Conservation (phyloP, 2,888 invertebrate genomes). For the Cryptus armator region DNA sequence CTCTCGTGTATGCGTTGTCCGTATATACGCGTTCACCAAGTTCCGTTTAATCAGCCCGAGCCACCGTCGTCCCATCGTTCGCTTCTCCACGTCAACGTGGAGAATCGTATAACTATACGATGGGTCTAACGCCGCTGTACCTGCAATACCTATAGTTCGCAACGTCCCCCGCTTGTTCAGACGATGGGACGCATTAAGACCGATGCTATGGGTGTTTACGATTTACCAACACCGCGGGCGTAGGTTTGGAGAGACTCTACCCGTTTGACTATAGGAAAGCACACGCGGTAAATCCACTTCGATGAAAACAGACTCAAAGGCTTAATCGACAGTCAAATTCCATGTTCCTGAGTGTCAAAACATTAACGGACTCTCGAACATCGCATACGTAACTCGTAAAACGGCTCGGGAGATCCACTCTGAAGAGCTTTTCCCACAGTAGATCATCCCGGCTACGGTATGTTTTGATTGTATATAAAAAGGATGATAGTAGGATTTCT, state of each 20-base stretch:
- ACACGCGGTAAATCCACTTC: conserved; percentile 3
- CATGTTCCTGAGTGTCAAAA: conserved; percentile 3
- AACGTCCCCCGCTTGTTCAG: background rate
- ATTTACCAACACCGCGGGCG: background rate
- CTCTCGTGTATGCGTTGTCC: background rate
- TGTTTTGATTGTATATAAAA: background rate
- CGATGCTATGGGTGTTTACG: background rate
- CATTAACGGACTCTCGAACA: conserved; percentile 29
- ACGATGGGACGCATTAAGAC: conserved; percentile 8
- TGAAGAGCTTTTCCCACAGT: conserved; percentile 17
- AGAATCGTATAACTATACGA: conserved; percentile 18
- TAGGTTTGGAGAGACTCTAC: background rate
- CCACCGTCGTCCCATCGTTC: background rate
- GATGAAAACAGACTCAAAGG: background rate
- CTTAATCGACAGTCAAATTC: conserved; percentile 28
- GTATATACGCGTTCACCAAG: background rate
- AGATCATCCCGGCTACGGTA: background rate
- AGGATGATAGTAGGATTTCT: background rate
- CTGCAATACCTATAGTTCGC: background rate
- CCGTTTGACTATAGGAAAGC: background rate
- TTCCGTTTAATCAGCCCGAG: conserved; percentile 23
- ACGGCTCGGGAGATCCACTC: conserved; percentile 5
- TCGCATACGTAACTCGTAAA: conserved; percentile 7
- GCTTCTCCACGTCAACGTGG: background rate
- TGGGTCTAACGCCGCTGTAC: background rate